Evolutionary conservation across 2,888 invertebrate genomes (phyloP).

Genomic region (Synergus gifuensis): DNA sequence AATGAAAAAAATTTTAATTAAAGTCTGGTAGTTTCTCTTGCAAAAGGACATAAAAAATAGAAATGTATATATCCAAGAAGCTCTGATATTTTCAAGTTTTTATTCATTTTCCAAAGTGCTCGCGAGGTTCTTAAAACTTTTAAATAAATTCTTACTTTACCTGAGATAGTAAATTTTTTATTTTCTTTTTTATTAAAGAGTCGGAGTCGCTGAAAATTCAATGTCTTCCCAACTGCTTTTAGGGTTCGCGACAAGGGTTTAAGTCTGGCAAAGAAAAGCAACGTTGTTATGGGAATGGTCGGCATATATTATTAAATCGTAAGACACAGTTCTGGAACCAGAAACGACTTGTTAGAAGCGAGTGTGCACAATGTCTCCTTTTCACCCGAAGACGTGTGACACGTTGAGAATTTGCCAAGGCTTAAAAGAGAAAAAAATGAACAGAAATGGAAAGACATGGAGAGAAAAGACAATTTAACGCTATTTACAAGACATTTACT

Average conservation of each 20-base stretch:
- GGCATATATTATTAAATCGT: slow-evolving; percentile 36
- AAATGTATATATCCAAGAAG: background rate
- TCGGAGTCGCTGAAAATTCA: background rate
- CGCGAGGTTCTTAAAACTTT: background rate
- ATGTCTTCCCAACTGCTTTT: background rate
- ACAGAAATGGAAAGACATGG: slow-evolving; percentile 9
- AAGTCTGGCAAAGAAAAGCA: slow-evolving; percentile 12
- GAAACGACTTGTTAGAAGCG: slow-evolving; percentile 34
- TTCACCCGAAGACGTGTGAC: slow-evolving; percentile 41
- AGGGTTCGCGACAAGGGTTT: background rate
- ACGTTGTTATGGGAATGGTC: background rate
- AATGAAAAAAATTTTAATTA: background rate
- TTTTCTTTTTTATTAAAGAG: background rate
- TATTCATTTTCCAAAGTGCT: background rate
- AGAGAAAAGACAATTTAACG: slow-evolving; percentile 35
- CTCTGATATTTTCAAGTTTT: background rate
- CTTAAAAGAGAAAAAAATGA: slow-evolving; percentile 49
- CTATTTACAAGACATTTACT: slow-evolving; percentile 40
- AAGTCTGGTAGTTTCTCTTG: background rate
- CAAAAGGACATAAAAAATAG: background rate
- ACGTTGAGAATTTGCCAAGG: slow-evolving; percentile 51
- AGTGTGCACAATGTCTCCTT: slow-evolving; percentile 30
- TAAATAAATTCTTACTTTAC: background rate
- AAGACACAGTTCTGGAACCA: slow-evolving; percentile 18
- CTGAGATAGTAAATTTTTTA: background rate